phyloP scores from a whole-genome alignment of 2,888 invertebrate genomes.

The Desoria tigrina region DNA sequence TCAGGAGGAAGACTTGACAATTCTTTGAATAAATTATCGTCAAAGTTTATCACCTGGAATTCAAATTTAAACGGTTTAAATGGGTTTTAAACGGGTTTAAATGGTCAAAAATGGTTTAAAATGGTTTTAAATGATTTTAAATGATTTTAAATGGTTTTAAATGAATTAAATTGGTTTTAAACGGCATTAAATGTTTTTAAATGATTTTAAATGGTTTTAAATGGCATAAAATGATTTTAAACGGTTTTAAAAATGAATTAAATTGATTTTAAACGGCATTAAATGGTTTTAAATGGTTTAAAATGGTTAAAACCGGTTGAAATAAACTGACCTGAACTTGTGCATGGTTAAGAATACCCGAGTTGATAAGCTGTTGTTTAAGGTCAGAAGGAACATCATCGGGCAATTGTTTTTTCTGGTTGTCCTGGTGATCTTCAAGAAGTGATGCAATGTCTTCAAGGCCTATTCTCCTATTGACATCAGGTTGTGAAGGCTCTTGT shows the following conservation, averaged over 20 bases:
- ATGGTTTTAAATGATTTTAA: conserved; percentile 1
- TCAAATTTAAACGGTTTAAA: not conserved
- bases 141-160: no score
- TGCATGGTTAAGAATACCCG: conserved; percentile 82
- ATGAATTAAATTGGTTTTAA: no score
- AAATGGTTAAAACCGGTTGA: not conserved
- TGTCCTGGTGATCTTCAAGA: conserved; percentile 18
- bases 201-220: not conserved
- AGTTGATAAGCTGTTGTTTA: conserved; percentile 76
- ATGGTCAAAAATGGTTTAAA: not conserved
- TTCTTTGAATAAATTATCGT: conserved; percentile 51
- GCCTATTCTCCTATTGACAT: conserved; percentile 48
- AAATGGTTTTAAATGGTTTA: not conserved
- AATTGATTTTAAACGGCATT: not conserved
- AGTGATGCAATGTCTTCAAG: conserved; percentile 39
- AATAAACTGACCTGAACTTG: conserved; percentile 70
- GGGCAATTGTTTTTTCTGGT: conserved; percentile 61
- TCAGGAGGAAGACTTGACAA: conserved; percentile 50
- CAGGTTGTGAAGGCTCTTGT: conserved; percentile 8
- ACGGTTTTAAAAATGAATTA: not conserved
- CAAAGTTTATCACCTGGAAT: conserved; percentile 50
- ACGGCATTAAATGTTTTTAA: not conserved
- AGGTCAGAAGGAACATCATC: conserved; percentile 87
- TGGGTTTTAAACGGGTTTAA: not conserved
- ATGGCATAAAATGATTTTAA: not conserved